Base-by-base conservation (phyloP, 2,888 invertebrate genomes). In the Laothoe populi region DNA sequence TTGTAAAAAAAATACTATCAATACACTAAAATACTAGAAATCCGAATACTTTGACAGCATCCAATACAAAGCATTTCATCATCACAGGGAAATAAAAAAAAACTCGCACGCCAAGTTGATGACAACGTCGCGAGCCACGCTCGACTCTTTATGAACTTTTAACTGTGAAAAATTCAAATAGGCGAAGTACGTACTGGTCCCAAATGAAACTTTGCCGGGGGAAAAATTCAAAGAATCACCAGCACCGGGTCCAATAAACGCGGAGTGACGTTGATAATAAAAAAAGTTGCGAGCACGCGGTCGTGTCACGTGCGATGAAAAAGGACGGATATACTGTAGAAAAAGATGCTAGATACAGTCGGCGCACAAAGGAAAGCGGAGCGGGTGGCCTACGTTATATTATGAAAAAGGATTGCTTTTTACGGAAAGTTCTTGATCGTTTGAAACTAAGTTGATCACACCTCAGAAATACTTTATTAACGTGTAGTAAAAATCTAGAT, bases 201-300 rank as follows among this genome's bases (percentile, higher is more conserved):
- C 65, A 67, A 66, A 65, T 62, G 64, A 63, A 67, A 68, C 40
- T 64, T 65, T 49, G 44, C 53, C 63, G 49, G 16, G 24, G 31
- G 48, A 46, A 49, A 59, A 61, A 71, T 70, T 67, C 65, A 67
- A 69, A 65, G 69, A 69, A 68, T 66, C 64, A 66, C 62, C 48
- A 59, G 66, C 61, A 63, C 63, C 67, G 68, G 63, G 58, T 61
- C 63, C 70, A 69, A 70, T 70, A 72, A 70, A 70, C 64, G 58
- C 58, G 58, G 58, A 42, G 46, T 48, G 59, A 59, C 53, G 68
- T 67, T 57, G 63, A 70, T 69, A 71, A 71, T 69, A 73, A 75
- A 75, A n/a, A 74, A 75, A 75, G 70, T 71, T 70, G 70, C 69
- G 68, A 75, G 71, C 69, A 72, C 71, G 68, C 70, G 74, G 72